Conservation (phyloP, 2,113 vertebrate species). For the Microcebus murinus region DNA sequence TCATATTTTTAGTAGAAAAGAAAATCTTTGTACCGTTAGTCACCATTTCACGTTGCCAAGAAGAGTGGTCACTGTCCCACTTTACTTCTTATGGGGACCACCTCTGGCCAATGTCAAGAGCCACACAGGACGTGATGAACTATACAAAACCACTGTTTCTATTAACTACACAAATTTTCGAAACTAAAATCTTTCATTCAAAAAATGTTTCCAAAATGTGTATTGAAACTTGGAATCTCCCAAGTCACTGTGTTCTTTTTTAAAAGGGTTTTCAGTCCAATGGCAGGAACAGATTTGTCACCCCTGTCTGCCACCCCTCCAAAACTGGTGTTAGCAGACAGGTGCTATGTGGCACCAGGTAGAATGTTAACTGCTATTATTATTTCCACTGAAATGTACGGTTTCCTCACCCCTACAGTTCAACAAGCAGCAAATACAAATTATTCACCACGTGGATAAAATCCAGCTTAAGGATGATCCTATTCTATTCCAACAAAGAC, state of each 20-base stretch:
- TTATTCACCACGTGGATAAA: neutral
- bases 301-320: too few relatives aligned
- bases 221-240: neutral
- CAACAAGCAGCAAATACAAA: neutral
- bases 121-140: neutral
- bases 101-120: neutral
- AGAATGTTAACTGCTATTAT: neutral
- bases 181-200: neutral
- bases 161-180: neutral
- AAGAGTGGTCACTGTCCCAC: neutral
- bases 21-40: neutral
- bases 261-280: neutral
- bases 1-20: neutral
- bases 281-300: too few relatives aligned
- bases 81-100: neutral
- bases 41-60: neutral
- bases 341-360: too few relatives aligned
- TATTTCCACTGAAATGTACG: neutral
- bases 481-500: neutral
- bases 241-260: neutral
- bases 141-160: neutral
- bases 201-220: constrained; percentile 4
- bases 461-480: neutral
- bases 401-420: neutral
- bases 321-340: neutral